These are phyloP conservation scores for Chlorops oryzae DNA, from an alignment of 1,140 invertebrate genomes.

Conservation along the genomic window DNA sequence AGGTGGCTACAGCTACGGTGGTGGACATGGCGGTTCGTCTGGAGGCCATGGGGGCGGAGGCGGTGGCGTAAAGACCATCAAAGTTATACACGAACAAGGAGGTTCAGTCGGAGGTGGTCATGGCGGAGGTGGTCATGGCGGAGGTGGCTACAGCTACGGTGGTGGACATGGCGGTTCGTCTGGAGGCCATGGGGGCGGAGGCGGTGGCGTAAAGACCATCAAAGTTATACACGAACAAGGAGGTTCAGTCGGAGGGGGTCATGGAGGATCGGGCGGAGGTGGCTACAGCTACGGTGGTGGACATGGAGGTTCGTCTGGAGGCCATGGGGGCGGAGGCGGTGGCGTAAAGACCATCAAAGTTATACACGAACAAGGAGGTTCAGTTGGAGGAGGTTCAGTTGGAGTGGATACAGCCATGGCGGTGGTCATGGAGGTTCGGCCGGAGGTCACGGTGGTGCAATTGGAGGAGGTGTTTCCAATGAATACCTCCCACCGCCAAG, in stretches of 20 bases:
- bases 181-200: slow-evolving; percentile 17
- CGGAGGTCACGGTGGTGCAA: slow-evolving; percentile 20
- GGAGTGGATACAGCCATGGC: slow-evolving; percentile 7
- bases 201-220: slow-evolving; percentile 30
- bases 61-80: slow-evolving; percentile 32
- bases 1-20: slow-evolving; percentile 11
- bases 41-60: slow-evolving; percentile 13
- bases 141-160: slow-evolving; percentile 11
- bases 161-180: slow-evolving; percentile 3
- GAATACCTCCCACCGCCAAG: slow-evolving; percentile 11
- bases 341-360: slow-evolving; percentile 37
- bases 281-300: no score
- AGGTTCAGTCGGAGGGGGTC: no score
- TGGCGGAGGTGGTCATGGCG: slow-evolving; percentile 13
- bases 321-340: slow-evolving; percentile 17
- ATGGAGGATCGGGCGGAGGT: slow-evolving; percentile 13
- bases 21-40: slow-evolving; percentile 11
- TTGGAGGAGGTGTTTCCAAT: slow-evolving; percentile 13
- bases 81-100: slow-evolving; percentile 38
- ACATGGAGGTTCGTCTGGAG: slow-evolving; percentile 12
- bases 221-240: slow-evolving; percentile 37
- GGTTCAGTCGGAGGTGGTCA: slow-evolving; percentile 13
- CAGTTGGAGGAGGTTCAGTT: slow-evolving; percentile 15
- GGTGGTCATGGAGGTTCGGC: slow-evolving; percentile 12
- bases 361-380: slow-evolving; percentile 32